phyloP scores from a whole-genome alignment of 2,888 invertebrate genomes.

The Cephus sareptanus region DNA sequence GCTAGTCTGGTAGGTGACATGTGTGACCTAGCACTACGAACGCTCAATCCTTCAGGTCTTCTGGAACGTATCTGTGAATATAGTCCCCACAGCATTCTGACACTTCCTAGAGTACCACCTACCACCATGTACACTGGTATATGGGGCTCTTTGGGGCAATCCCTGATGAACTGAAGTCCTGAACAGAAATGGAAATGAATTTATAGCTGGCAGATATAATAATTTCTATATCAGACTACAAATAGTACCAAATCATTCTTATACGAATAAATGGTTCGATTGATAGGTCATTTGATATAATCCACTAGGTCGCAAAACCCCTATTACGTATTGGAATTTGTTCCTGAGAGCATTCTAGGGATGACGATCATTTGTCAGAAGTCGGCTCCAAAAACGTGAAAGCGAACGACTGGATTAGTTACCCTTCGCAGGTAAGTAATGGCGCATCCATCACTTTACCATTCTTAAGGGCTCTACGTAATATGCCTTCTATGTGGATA shows the following conservation, averaged over 20 bases:
- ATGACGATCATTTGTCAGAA: no score
- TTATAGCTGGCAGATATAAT: constrained; percentile 32
- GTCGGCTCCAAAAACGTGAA: no score
- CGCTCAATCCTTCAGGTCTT: constrained; percentile 56
- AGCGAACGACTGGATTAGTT: no score
- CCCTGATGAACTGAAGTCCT: constrained; percentile 84
- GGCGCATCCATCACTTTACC: no score
- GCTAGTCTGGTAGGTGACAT: constrained; percentile 72
- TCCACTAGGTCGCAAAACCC: no score
- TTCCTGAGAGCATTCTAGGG: no score
- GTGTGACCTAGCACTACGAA: constrained; percentile 55
- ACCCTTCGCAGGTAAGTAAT: no score
- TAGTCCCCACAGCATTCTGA: constrained; percentile 70
- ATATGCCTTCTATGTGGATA: no score
- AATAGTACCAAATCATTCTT: background rate
- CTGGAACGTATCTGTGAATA: constrained; percentile 59
- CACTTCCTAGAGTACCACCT: constrained; percentile 81
- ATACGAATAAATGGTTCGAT: background rate
- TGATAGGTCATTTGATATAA: background rate
- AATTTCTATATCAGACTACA: constrained; percentile 37
- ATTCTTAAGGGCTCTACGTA: no score
- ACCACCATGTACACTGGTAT: constrained; percentile 87
- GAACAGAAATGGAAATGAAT: constrained; percentile 37
- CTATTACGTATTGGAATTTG: no score
- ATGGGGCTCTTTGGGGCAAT: constrained; percentile 81